Conservation (phyloP, 1,140 invertebrate species). For the Sminthurinus signatus region DNA sequence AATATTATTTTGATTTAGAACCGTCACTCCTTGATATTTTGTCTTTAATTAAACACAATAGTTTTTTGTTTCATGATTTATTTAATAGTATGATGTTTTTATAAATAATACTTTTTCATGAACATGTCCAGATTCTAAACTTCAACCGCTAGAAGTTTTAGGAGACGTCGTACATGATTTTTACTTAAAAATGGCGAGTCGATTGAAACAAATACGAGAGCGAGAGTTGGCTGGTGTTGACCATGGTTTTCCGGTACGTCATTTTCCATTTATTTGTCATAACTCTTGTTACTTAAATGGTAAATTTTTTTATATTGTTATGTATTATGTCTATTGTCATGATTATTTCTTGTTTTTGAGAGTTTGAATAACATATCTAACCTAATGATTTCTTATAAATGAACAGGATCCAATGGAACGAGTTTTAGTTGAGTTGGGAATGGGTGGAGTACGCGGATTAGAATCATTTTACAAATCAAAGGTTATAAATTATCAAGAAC, state of each 20-base stretch:
- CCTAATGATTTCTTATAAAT: background rate
- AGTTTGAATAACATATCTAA: too few species aligned
- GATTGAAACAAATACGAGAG: slow-evolving; percentile 16
- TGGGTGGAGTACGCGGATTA: slow-evolving; percentile 25
- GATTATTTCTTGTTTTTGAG: too few species aligned
- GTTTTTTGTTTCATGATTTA: too few species aligned
- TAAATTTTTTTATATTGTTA: background rate
- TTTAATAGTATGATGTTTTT: too few species aligned
- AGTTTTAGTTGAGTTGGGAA: slow-evolving; percentile 21
- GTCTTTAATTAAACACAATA: background rate
- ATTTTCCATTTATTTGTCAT: background rate
- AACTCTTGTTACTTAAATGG: background rate
- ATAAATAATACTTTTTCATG: too few species aligned
- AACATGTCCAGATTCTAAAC: slow-evolving; percentile 18
- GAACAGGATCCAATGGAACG: slow-evolving; percentile 29
- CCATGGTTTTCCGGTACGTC: slow-evolving; percentile 29
- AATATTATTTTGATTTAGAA: too few species aligned
- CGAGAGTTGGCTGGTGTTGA: slow-evolving; percentile 13
- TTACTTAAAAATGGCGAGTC: background rate
- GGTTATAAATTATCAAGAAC: slow-evolving; percentile 7
- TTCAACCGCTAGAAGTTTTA: slow-evolving; percentile 11
- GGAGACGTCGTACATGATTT: slow-evolving; percentile 5
- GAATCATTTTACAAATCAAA: slow-evolving; percentile 24
- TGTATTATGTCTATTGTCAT: too few species aligned
- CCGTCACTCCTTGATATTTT: too few species aligned